Evolutionary conservation across 2,797 vertebrate genomes (phyloP).

Genomic region (Mus caroli): DNA sequence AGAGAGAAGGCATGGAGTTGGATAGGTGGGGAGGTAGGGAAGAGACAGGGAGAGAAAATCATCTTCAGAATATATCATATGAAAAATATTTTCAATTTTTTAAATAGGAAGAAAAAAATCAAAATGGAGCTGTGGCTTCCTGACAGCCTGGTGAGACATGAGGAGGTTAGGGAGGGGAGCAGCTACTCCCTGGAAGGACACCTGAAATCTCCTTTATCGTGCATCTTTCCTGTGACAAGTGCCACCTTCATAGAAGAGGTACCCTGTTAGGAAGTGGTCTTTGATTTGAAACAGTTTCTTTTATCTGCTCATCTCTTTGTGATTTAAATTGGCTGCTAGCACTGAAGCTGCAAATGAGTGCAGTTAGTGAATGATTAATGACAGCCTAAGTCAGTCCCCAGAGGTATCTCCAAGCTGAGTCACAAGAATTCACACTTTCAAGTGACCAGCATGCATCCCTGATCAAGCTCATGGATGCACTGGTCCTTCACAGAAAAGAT

Average conservation of each 20-base stretch:
- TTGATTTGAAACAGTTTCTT: slow-evolving; percentile 41
- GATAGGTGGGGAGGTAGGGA: too few species aligned
- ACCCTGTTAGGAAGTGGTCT: neutral
- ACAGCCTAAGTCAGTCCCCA: neutral
- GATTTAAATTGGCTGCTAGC: slow-evolving; percentile 25
- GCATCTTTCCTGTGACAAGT: neutral
- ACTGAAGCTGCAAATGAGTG: neutral
- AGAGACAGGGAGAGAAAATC: neutral
- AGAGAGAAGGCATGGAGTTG: neutral
- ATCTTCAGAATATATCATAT: neutral
- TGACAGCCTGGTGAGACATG: neutral
- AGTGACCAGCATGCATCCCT: neutral
- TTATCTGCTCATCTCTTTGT: slow-evolving; percentile 31
- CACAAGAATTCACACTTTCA: neutral
- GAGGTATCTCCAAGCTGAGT: slow-evolving; percentile 7
- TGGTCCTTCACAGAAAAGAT: neutral
- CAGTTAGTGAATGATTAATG: neutral
- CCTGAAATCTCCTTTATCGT: neutral
- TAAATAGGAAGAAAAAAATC: neutral
- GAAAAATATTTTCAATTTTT: neutral
- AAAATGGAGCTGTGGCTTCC: neutral
- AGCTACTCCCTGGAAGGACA: neutral
- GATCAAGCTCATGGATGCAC: neutral
- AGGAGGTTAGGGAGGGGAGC: neutral
- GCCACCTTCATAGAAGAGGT: neutral